Conservation (phyloP, 2,797 vertebrate genomes). For the Chaetophractus vellerosus region DNA sequence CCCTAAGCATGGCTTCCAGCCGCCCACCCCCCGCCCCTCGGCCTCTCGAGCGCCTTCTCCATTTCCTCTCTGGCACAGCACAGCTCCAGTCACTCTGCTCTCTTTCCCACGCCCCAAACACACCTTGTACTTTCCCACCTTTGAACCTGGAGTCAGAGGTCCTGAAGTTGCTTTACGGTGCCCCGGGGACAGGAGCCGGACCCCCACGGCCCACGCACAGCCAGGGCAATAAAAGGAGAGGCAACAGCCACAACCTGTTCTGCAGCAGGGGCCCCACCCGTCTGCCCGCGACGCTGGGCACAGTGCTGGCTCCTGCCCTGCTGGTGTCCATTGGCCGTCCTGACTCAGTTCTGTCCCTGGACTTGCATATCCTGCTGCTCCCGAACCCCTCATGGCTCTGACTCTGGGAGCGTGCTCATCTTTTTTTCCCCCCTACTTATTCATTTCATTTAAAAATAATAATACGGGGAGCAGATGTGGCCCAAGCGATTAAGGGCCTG, state of each 20-base stretch:
- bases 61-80: too few relatives aligned
- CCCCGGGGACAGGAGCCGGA: constrained; percentile 14
- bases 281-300: background rate
- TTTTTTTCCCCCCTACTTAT: background rate
- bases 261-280: background rate
- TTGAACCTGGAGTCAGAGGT: constrained; percentile 79
- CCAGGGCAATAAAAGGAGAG: background rate
- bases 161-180: constrained; percentile 68
- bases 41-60: background rate
- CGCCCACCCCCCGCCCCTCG: fast-evolving
- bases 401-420: background rate
- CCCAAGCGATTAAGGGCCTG: too few relatives aligned
- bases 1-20: background rate
- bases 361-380: background rate
- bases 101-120: constrained; percentile 60
- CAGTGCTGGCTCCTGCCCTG: background rate
- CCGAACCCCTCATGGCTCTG: background rate
- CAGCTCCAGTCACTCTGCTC: background rate
- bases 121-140: constrained; percentile 74
- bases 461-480: too few relatives aligned
- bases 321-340: background rate
- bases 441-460: background rate
- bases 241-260: constrained; percentile 36
- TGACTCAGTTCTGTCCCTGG: constrained; percentile 10
- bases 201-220: background rate